Evolutionary conservation across 2,113 vertebrate genomes (phyloP).

Genomic region (Cavia porcellus): DNA sequence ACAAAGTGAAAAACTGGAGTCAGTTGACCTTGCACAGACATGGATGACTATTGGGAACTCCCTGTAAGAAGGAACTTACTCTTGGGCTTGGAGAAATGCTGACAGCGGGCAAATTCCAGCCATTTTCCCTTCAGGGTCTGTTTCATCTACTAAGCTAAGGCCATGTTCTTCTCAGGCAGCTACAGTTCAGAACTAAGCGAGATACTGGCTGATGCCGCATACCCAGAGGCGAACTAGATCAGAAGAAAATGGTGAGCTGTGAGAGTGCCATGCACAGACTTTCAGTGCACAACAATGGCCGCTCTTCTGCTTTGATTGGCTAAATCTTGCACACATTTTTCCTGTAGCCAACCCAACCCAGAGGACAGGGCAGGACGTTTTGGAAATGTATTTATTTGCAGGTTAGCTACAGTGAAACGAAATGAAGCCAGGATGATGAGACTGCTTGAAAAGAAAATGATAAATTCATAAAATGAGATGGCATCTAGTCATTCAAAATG

Average conservation of each 20-base stretch:
- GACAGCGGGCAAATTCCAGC: neutral
- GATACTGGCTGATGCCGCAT: neutral
- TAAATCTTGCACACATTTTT: neutral
- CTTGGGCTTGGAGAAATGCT: neutral
- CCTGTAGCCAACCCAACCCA: neutral
- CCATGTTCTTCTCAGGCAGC: neutral
- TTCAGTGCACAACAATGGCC: rapidly evolving
- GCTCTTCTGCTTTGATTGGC: neutral
- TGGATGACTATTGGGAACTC: neutral
- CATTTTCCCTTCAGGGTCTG: neutral
- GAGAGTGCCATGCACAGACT: rapidly evolving
- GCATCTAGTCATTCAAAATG: neutral
- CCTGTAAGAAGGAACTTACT: neutral
- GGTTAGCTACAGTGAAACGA: neutral
- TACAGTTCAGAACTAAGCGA: neutral
- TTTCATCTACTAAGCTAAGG: neutral
- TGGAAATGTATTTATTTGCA: neutral
- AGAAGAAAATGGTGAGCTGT: rapidly evolving
- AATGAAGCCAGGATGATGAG: neutral
- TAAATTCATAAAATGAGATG: neutral
- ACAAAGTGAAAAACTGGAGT: neutral
- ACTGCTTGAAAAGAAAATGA: neutral
- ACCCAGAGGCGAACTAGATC: neutral
- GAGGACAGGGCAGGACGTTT: neutral
- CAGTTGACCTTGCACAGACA: neutral